Evolutionary conservation across 2,888 invertebrate genomes (phyloP), one percentile per base, ranked within the genome.

Genomic region (Hydrotaea diabolus): DNA sequence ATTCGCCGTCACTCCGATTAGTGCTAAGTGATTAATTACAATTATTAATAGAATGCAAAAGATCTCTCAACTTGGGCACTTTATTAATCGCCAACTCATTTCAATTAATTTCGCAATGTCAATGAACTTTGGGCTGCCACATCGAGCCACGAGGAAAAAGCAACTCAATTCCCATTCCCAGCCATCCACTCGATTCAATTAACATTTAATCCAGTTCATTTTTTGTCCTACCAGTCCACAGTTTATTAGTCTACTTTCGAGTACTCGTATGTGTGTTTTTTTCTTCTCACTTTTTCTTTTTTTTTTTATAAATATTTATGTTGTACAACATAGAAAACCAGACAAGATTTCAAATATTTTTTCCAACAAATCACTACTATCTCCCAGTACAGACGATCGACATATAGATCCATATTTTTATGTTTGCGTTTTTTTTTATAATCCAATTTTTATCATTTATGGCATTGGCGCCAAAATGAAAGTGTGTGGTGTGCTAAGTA

Each of bases 391-490:
- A 31, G 21, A 55, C 21, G n/a, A 19, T 2, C n/a, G 19, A 31
- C 36, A 17, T 64, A 15, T 13, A n/a, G 31, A 59, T 21, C 59
- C 5, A 26, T 62, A 11, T 31, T 31, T 36, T 8, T n/a, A 15
- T 53, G 17, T 26, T 2, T 64, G 5, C 31, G n/a, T 55, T 2
- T 55, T 55, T 19, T 23, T 55, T 55, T 26, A 55, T 72, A 73
- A 55, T 55, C 57, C 57, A 73, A 73, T 53, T 31, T 21, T 57
- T 73, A 57, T 46, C 26, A 11, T 78, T 80, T 72, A 74, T 76
- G 81, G 79, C 53, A 75, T 85, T 87, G 86, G 87, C 87, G 86
- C 87, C 87, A 86, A 87, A 86, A 87, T 82, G 87, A 87, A 87
- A 87, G 87, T 86, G 85, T 31, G 57, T 49, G 36, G 36, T 17